Base-by-base conservation (phyloP, 1,140 invertebrate genomes). In the Drosophila pseudoobscura region DNA sequence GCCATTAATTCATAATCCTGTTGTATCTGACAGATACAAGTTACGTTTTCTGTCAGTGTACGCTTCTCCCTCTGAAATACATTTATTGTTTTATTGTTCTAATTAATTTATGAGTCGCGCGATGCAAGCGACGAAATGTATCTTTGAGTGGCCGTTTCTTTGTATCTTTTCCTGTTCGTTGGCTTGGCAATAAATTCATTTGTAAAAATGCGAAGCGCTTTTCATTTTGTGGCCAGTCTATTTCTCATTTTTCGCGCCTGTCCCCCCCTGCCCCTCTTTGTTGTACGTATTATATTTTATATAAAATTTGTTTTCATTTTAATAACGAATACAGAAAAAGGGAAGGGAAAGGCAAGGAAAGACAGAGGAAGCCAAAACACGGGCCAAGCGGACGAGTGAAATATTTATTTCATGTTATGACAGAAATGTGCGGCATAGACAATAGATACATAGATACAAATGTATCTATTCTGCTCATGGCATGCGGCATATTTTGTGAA, bases 341-440 rank as follows among this genome's bases (percentile, higher is more conserved):
- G 43, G 20, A 20, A 20, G 2, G 20, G 20, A 20, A 20, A 20
- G 15, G 15, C 15, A 20, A 20, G 20, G 1, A 20, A 20, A 22
- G 52, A 22, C 11, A 46, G 44, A 51, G 52, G 35, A 31, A 52
- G 35, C 39, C 17, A 11, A 29, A 43, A 11, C 26, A 26, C 47
- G 4, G 39, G 53, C n/a, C 47, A 52, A 24, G 17, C 43, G 43
- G 39, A 39, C n/a, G 56, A 22, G 60, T 56, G 26, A 83, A 83
- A 78, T 85, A 82, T 88, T 78, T 87, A 61, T 87, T 75, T 85
- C 66, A 39, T 75, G 83, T 87, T 87, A 87, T 87, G 82, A 87
- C 82, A 88, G 83, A 88, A 87, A 87, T 87, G 82, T 75, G 70
- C 77, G 53, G 59, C 51, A 76, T 64, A 60, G 66, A 41, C 17